A percentile compares a stretch with the other conserved stretches of the same genome.
Evolutionary conservation across 2,888 invertebrate species (phyloP).

Genomic region (Caenorhabditis sp.): DNA sequence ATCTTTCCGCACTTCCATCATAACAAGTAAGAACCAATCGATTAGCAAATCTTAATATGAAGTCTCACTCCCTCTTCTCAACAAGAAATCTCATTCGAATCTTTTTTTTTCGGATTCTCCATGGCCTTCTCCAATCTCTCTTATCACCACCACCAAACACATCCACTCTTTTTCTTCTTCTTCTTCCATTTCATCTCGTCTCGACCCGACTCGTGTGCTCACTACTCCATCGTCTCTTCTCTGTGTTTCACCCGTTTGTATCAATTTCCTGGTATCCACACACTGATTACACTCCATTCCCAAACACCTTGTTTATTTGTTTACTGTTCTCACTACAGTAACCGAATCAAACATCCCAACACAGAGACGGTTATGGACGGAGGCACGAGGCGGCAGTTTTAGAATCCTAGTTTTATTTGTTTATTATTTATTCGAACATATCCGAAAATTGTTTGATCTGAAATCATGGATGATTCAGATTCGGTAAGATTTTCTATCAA

Average conservation of each 20-base stretch:
- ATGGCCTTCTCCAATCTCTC: slow-evolving; percentile 41
- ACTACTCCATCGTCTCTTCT: slow-evolving; percentile 38
- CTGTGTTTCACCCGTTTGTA: slow-evolving; percentile 52
- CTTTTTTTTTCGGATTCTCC: slow-evolving; percentile 6
- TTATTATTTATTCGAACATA: slow-evolving; percentile 32
- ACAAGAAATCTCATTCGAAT: slow-evolving; percentile 22
- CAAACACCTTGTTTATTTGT: slow-evolving; percentile 43
- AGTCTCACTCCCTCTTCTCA: neutral
- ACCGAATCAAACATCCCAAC: neutral
- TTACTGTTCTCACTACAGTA: slow-evolving; percentile 7
- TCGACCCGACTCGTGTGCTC: slow-evolving; percentile 55
- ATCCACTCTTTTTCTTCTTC: slow-evolving; percentile 25
- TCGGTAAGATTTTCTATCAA: slow-evolving; percentile 40
- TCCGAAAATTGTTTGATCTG: slow-evolving; percentile 24
- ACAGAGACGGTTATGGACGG: slow-evolving; percentile 37
- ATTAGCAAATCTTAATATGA: slow-evolving; percentile 16
- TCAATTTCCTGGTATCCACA: slow-evolving; percentile 58
- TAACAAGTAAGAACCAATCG: slow-evolving; percentile 22
- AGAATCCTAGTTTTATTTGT: slow-evolving; percentile 17
- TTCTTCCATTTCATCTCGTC: slow-evolving; percentile 38
- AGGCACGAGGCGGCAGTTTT: slow-evolving; percentile 11
- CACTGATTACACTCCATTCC: slow-evolving; percentile 3
- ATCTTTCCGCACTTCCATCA: neutral
- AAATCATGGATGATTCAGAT: slow-evolving; percentile 56
- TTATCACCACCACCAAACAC: slow-evolving; percentile 42